Evolutionary conservation across 2,888 invertebrate genomes (phyloP).

Genomic region (Leptinotarsa tumamoca): DNA sequence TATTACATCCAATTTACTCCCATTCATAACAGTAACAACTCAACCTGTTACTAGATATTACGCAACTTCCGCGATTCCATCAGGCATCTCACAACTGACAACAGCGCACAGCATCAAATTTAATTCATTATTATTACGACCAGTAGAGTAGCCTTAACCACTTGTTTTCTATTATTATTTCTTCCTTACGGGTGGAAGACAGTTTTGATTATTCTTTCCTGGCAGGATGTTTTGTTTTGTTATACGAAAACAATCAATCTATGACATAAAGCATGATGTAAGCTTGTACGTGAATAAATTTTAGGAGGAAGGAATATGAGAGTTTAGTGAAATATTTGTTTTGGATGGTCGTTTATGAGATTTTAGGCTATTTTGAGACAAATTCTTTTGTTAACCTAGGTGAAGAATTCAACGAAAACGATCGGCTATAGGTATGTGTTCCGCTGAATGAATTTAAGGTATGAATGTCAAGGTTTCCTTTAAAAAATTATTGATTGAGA

Average conservation of each 20-base stretch:
- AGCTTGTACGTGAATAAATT: constrained; percentile 9
- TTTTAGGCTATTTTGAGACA: no score
- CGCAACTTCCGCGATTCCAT: not conserved
- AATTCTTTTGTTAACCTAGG: no score
- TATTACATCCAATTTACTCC: no score
- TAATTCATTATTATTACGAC: constrained; percentile 28
- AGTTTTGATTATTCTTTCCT: constrained; percentile 24
- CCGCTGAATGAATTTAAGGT: no score
- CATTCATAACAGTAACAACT: no score
- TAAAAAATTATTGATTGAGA: no score
- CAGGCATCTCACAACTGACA: not conserved
- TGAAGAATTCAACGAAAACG: no score
- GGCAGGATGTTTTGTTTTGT: constrained; percentile 19
- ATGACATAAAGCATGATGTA: constrained; percentile 17
- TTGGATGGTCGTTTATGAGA: not conserved
- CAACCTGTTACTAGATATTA: no score
- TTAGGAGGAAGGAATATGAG: not conserved
- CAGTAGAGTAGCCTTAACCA: constrained; percentile 28
- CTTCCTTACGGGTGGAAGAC: constrained; percentile 20
- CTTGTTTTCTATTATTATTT: constrained; percentile 30
- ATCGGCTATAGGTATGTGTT: no score
- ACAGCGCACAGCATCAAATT: constrained; percentile 21
- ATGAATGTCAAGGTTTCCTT: no score
- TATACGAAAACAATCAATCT: constrained; percentile 20
- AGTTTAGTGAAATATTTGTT: not conserved